Conservation (phyloP, 2,797 vertebrate species). For the Betta splendens region DNA sequence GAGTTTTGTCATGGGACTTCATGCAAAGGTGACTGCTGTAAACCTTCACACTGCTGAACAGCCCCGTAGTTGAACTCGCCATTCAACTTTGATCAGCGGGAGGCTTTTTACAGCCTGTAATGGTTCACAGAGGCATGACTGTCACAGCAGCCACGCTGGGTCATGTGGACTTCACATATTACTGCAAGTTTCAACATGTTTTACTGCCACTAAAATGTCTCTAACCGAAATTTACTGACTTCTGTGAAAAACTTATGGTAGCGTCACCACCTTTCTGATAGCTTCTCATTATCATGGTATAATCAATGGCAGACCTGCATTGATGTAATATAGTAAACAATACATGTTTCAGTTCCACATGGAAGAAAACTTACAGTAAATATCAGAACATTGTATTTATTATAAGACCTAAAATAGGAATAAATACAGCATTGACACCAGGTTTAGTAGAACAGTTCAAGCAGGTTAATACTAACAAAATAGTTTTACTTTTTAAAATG, state of each 20-base stretch:
- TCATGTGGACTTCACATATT: not conserved
- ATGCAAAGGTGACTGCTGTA: slow-evolving; percentile 4
- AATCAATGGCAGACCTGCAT: no score
- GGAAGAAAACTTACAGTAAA: slow-evolving; percentile 44
- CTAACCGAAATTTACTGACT: no score
- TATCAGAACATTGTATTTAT: slow-evolving; percentile 72
- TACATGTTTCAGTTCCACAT: slow-evolving; percentile 10
- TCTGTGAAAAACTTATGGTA: no score
- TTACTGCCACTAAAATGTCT: no score
- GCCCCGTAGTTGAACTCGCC: slow-evolving; percentile 10
- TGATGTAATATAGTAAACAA: no score
- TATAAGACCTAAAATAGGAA: slow-evolving; percentile 69
- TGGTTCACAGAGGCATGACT: slow-evolving; percentile 1
- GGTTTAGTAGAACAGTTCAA: slow-evolving; percentile 68
- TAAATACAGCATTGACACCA: slow-evolving; percentile 71
- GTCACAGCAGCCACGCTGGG: not conserved
- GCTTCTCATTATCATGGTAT: no score
- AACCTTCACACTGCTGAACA: not conserved
- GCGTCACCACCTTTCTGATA: no score
- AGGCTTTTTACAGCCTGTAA: slow-evolving; percentile 41
- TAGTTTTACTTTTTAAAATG: slow-evolving; percentile 61
- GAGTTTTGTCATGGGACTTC: slow-evolving; percentile 1
- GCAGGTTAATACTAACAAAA: slow-evolving; percentile 61
- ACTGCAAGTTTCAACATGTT: no score
- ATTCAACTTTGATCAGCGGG: slow-evolving; percentile 15